phyloP scores from a whole-genome alignment of 2,888 invertebrate species.

The Perithous albicinctus region DNA sequence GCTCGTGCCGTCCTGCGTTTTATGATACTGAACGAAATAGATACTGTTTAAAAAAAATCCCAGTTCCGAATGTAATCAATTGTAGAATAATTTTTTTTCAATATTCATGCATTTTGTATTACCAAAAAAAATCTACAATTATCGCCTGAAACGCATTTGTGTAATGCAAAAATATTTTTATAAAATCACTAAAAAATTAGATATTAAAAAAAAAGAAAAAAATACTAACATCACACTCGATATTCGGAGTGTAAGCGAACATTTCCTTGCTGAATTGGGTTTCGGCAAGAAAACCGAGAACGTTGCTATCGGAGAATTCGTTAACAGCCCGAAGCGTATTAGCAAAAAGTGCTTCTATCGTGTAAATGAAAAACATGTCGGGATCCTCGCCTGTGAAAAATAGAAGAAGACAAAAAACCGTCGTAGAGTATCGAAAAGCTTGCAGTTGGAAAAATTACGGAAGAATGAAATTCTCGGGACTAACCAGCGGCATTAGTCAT shows the following conservation, averaged over 20 bases:
- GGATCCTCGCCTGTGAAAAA: slow-evolving; percentile 67
- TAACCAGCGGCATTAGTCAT: slow-evolving; percentile 71
- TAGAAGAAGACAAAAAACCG: slow-evolving; percentile 6
- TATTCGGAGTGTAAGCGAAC: slow-evolving; percentile 77
- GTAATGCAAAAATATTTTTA: too few species aligned
- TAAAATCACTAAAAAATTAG: too few species aligned
- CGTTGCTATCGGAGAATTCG: slow-evolving; percentile 46
- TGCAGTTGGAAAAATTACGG: background rate
- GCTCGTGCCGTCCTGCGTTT: slow-evolving; percentile 63
- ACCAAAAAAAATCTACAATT: too few species aligned
- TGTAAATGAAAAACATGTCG: slow-evolving; percentile 60
- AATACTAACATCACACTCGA: slow-evolving; percentile 83
- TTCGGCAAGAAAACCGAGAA: slow-evolving; percentile 72
- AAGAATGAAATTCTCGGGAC: slow-evolving; percentile 19
- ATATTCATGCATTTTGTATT: too few species aligned
- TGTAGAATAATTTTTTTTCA: too few species aligned
- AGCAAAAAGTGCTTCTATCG: slow-evolving; percentile 54
- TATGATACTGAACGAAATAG: slow-evolving; percentile 74
- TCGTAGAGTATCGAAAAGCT: background rate
- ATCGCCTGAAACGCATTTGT: too few species aligned
- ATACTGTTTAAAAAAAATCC: background rate
- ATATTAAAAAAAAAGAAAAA: too few species aligned
- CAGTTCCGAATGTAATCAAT: too few species aligned
- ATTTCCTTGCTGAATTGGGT: slow-evolving; percentile 82
- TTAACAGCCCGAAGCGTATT: slow-evolving; percentile 46